These are phyloP conservation scores for Contarinia nasturtii DNA, from an alignment of 1,140 invertebrate species.

Conservation along the genomic window DNA sequence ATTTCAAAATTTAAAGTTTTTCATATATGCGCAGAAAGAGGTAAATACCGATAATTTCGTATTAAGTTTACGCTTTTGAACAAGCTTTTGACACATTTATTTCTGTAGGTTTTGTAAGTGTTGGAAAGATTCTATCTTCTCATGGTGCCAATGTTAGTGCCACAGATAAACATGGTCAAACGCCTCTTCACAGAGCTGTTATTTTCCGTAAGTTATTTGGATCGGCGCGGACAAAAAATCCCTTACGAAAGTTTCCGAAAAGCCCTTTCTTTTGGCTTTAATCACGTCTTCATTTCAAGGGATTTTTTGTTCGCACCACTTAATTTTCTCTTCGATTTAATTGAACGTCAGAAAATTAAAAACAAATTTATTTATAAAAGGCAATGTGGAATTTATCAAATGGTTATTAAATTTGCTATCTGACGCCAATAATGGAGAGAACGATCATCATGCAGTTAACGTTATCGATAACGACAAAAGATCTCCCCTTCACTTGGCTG, in stretches of 20 bases:
- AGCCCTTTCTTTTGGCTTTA: no score
- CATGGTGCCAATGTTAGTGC: slow-evolving; percentile 6
- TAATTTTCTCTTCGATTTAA: background rate
- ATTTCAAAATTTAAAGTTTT: no score
- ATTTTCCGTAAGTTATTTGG: no score
- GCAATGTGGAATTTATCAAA: background rate
- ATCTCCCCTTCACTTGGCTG: slow-evolving; percentile 10
- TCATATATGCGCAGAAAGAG: background rate
- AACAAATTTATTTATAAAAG: background rate
- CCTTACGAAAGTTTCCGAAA: no score
- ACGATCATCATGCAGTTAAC: slow-evolving; percentile 7
- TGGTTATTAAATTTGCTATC: background rate
- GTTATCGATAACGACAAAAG: slow-evolving; percentile 3
- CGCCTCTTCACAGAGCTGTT: slow-evolving; percentile 6
- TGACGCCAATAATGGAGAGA: background rate
- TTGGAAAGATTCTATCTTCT: background rate
- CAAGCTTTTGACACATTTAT: background rate
- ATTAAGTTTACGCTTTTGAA: background rate
- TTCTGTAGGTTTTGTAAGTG: background rate
- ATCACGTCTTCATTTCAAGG: no score
- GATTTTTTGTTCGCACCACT: no score
- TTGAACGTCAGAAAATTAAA: background rate
- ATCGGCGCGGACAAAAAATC: no score
- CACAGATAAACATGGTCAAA: slow-evolving; percentile 2
- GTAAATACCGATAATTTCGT: background rate